These are phyloP conservation scores for Phymorhynchus buccinoides DNA, from an alignment of 1,140 invertebrate genomes.

Conservation along the genomic window DNA sequence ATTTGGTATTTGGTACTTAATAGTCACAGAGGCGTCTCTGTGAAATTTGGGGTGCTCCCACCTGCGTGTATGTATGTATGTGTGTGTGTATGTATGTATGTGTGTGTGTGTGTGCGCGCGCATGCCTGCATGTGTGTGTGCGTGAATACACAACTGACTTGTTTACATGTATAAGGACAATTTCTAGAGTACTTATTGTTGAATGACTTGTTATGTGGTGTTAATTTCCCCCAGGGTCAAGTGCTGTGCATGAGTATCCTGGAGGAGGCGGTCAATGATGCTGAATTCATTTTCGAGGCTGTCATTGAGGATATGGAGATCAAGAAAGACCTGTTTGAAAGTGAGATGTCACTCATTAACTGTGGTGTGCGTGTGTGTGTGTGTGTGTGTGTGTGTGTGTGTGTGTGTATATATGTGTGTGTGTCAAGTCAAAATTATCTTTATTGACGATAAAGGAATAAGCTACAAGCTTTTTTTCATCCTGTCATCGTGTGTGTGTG, in stretches of 20 bases:
- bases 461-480: too few species aligned
- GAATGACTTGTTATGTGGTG: conserved; percentile 2
- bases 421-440: too few species aligned
- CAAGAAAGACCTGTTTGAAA: conserved; percentile 74
- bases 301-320: conserved; percentile 73
- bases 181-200: not conserved
- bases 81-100: too few species aligned
- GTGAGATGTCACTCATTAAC: conserved; percentile 55
- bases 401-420: not conserved
- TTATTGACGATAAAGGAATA: too few species aligned
- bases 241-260: conserved; percentile 74
- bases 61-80: too few species aligned
- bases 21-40: too few species aligned
- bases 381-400: not conserved
- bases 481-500: not conserved
- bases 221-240: conserved; percentile 68
- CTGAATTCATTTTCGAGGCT: conserved; percentile 75
- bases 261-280: conserved; percentile 74
- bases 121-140: conserved; percentile 5
- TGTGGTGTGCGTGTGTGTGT: not conserved
- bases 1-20: too few species aligned
- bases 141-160: not conserved
- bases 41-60: too few species aligned
- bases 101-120: too few species aligned
- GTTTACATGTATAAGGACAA: not conserved